Evolutionary conservation across 2,113 vertebrate species (phyloP).

Genomic region (Lonchura striata): DNA sequence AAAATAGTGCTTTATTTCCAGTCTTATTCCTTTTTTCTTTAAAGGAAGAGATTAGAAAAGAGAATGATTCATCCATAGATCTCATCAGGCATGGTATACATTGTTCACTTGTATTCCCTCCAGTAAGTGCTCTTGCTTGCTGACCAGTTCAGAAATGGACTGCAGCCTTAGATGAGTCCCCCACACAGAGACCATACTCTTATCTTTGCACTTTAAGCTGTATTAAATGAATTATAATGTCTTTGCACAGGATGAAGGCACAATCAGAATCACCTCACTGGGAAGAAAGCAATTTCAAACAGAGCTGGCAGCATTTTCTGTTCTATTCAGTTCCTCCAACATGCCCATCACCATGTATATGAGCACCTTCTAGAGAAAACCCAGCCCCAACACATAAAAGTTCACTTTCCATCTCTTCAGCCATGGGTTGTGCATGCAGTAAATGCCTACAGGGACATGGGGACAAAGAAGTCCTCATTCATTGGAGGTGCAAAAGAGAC

Average conservation of each 20-base stretch:
- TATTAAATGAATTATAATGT: constrained; percentile 17
- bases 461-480: not conserved
- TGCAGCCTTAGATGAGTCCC: not conserved
- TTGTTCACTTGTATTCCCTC: not conserved
- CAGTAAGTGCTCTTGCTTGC: constrained; percentile 23
- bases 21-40: constrained; percentile 5
- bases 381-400: not conserved
- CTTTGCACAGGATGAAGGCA: not conserved
- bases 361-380: not conserved
- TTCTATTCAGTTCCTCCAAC: not conserved
- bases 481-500: not conserved
- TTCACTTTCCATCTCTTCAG: not conserved
- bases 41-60: constrained; percentile 16
- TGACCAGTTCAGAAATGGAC: not conserved
- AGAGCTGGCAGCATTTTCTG: not conserved
- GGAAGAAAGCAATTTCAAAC: not conserved
- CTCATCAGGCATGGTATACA: constrained; percentile 15
- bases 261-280: not conserved
- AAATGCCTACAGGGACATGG: not conserved
- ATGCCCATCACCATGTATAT: not conserved
- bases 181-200: constrained; percentile 2
- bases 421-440: not conserved
- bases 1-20: not conserved
- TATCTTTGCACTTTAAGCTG: constrained; percentile 2
- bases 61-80: not conserved